A percentile compares a stretch with the other conserved stretches of the same genome.
phyloP scores from a whole-genome alignment of 2,113 vertebrate species.

The Megatriorchis doriae region DNA sequence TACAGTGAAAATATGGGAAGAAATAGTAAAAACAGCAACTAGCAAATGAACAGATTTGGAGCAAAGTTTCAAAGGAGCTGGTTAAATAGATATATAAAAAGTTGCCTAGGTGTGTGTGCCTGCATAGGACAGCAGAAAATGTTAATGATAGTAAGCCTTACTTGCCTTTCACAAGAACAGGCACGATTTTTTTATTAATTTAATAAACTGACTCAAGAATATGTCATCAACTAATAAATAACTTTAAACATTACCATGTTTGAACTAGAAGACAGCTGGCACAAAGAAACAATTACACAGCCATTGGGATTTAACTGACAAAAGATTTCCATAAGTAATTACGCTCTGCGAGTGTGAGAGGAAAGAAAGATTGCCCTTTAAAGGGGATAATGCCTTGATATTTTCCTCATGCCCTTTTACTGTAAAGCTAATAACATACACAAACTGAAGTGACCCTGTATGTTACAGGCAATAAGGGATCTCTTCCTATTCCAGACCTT shows the following conservation, averaged over 20 bases:
- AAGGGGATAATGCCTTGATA: slow-evolving; percentile 2
- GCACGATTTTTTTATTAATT: neutral
- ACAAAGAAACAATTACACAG: slow-evolving; percentile 51
- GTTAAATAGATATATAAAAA: neutral
- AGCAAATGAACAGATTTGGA: neutral
- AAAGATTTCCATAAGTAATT: slow-evolving; percentile 39
- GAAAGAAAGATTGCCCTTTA: slow-evolving; percentile 12
- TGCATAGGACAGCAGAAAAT: neutral
- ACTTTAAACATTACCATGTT: slow-evolving; percentile 48
- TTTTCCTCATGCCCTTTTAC: neutral
- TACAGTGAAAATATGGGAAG: neutral
- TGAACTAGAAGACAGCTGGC: slow-evolving; percentile 48
- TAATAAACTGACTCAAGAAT: slow-evolving; percentile 48
- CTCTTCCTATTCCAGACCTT: neutral
- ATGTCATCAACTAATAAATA: slow-evolving; percentile 60
- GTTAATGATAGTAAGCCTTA: neutral
- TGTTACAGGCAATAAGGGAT: neutral
- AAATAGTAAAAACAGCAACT: neutral
- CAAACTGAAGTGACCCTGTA: neutral
- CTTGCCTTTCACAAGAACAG: neutral
- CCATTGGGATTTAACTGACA: slow-evolving; percentile 35
- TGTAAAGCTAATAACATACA: neutral
- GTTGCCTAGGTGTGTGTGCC: neutral
- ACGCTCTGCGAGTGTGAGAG: neutral
- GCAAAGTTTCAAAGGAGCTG: neutral